Evolutionary conservation across 2,113 vertebrate species (phyloP).

Genomic region (Irena cyanogastra): DNA sequence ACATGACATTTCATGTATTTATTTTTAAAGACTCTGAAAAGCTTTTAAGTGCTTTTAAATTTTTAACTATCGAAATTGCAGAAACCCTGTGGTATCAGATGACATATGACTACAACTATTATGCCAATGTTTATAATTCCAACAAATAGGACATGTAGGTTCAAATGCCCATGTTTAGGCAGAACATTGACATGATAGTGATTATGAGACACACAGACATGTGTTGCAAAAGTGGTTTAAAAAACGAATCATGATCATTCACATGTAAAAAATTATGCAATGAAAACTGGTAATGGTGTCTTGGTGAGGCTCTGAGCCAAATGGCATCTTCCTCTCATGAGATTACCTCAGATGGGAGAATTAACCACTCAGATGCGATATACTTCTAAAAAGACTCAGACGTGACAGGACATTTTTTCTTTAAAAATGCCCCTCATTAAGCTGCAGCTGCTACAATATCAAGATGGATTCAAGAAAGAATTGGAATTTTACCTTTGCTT

Average conservation of each 20-base stretch:
- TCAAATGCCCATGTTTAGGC: background rate
- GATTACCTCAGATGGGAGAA: background rate
- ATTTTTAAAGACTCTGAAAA: constrained; percentile 9
- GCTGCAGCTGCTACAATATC: background rate
- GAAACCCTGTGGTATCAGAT: background rate
- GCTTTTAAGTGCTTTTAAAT: background rate
- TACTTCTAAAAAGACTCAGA: background rate
- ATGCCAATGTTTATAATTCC: background rate
- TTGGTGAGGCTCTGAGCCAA: background rate
- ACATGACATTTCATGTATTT: background rate
- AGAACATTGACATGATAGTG: background rate
- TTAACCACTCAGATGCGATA: background rate
- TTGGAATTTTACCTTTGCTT: background rate
- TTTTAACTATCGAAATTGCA: background rate
- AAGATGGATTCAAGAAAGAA: background rate
- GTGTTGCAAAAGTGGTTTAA: background rate
- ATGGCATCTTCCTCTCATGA: background rate
- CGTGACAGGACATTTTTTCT: background rate
- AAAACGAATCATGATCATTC: background rate
- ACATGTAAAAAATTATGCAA: background rate
- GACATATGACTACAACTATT: background rate
- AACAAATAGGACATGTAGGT: background rate
- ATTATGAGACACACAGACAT: background rate
- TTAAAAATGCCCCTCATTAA: background rate
- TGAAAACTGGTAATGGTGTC: background rate